phyloP scores from a whole-genome alignment of 2,113 vertebrate species.

The Mystacornis crossleyi region DNA sequence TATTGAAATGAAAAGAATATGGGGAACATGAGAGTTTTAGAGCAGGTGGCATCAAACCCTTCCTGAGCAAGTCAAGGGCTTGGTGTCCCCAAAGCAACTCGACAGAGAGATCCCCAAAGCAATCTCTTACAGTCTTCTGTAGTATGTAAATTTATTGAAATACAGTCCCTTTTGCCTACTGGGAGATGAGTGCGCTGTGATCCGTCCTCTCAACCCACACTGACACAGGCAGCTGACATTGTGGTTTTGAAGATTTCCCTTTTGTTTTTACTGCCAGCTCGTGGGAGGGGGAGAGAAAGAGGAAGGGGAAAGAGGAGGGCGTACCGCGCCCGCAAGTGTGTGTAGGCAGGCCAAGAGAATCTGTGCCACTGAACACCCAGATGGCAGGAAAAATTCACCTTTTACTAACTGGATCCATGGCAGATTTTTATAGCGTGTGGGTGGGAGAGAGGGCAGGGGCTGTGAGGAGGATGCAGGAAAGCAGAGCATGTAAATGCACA shows the following conservation, averaged over 20 bases:
- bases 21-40: background rate
- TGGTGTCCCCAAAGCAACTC: background rate
- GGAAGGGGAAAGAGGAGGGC: conserved; percentile 32
- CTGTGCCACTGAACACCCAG: conserved; percentile 53
- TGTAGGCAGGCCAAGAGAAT: conserved; percentile 66
- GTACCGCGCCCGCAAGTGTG: background rate
- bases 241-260: conserved; percentile 58
- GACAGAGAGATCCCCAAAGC: conserved; percentile 46
- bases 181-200: conserved; percentile 55
- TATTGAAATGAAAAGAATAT: background rate
- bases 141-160: conserved; percentile 72
- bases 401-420: conserved; percentile 36
- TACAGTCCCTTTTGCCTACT: conserved; percentile 43
- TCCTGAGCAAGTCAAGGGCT: conserved; percentile 38
- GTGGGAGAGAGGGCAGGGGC: conserved; percentile 31
- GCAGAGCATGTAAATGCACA: conserved; percentile 21
- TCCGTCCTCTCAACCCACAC: conserved; percentile 61
- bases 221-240: conserved; percentile 60
- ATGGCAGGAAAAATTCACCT: conserved; percentile 68
- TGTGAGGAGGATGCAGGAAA: conserved; percentile 20
- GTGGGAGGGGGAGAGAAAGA: conserved; percentile 38
- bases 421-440: conserved; percentile 29
- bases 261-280: conserved; percentile 59
- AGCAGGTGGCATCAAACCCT: conserved; percentile 56
- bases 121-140: conserved; percentile 50